Base-by-base conservation (phyloP, 2,888 invertebrate genomes). In the Ommatoiulus sabulosus region DNA sequence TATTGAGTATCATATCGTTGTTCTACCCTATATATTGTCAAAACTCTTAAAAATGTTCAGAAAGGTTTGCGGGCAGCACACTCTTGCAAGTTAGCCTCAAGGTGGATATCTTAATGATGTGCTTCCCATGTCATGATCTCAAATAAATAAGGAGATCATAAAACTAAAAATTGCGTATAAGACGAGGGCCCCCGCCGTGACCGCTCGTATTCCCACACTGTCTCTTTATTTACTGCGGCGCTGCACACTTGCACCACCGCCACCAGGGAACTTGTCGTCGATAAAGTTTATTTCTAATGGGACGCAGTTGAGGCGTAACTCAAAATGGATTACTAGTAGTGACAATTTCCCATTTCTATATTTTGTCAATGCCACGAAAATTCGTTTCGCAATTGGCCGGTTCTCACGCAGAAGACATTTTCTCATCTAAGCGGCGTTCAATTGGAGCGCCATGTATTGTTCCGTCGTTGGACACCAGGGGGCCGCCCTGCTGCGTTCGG, bases 121-220 rank as follows among this genome's bases (percentile, higher is more conserved):
- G 80, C 35, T 80, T 80, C 80, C 80, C 80, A 80, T 80, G 80
- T 80, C 80, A 80, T 80, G 80, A 80, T 35, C 80, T 80, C 35
- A 24, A 15, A 80, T 80, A 80, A 80, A 80, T 80, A 80, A 80
- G 35, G 80, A 43, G 35, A 80, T 80, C 80, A 80, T 80, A 80
- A 43, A 80, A 80, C 80, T 80, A 12, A 80, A 80, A 80, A 80
- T 35, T 35, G 10, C 35, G 80, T 4, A 80, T 80, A 35, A 24
- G 80, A 80, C 35, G 15, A 35, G 80, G 35, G 24, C 24, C 80
- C 35, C 80, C 80, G 72, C 3, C 24, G 72, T 24, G 72, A 8
- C 10, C 72, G 72, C 72, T 24, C 24, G 24, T 72, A n/a, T 63
- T 72, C 72, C 72, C 72, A 52, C 52, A 72, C 24, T 72, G 24